Base-by-base conservation (phyloP, 2,888 invertebrate genomes). In the Epinotia bilunana region DNA sequence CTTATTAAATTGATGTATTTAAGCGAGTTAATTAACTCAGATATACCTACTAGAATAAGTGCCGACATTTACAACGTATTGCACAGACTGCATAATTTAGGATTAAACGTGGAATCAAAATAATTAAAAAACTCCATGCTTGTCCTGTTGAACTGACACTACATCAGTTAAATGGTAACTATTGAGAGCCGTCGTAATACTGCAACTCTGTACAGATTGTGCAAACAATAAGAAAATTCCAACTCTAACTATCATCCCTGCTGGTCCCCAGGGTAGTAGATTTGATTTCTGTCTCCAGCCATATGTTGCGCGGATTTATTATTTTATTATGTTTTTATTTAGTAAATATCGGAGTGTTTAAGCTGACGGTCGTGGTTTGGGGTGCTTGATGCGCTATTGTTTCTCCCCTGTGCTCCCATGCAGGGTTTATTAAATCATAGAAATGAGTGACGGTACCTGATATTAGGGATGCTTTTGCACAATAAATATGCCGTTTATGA, bases 301-400 rank as follows among this genome's bases (percentile, higher is more conserved):
- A 93, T 94, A 94, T 94, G 94, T 91, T 92, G 88, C 89, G 78
- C 81, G 79, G 90, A 93, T 93, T 88, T 90, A 93, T 94, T 92
- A 94, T 93, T 93, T 92, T 90, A 93, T 93, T 92, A 91, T 89
- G 90, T 91, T 93, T 93, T 93, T 93, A 93, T 93, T 93, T 92
- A 93, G 88, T 90, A 87, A 86, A 86, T 86, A 86, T 92, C 92
- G 89, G 91, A 90, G 93, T 93, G 93, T 92, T 94, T 93, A 93
- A 94, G 92, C 91, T 88, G 92, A 90, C 93, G 89, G 92, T 93
- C 92, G 94, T 86, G 93, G 93, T 88, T 92, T 90, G 90, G 92
- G 92, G 91, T 80, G 82, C 84, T 84, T 90, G 90, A 90, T 88
- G 88, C 86, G 84, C 88, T 81, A 92, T 93, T 93, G 93, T 93